Conservation (phyloP, 2,113 vertebrate genomes). For the Poeciliopsis turrubarensis region DNA sequence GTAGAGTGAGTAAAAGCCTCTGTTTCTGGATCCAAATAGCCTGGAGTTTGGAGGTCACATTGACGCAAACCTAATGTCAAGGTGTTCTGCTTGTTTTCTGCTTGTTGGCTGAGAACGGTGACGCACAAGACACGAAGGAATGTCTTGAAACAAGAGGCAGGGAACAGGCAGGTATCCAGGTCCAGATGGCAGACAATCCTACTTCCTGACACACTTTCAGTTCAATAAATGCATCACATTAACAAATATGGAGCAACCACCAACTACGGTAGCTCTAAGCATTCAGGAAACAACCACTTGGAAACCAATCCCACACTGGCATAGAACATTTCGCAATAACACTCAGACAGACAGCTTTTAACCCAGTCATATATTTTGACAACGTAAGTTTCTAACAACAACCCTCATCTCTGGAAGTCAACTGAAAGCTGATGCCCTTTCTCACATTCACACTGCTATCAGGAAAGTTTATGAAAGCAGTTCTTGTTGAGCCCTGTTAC, state of each 20-base stretch:
- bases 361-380: background rate
- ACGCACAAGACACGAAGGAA: conserved; percentile 6
- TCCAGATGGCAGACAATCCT: background rate
- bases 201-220: background rate
- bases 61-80: background rate
- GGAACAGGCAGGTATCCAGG: conserved; percentile 1
- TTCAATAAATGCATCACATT: background rate
- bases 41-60: conserved; percentile 1
- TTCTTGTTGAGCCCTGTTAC: conserved; percentile 73
- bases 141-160: background rate
- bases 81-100: background rate
- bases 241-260: background rate
- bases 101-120: conserved; percentile 7
- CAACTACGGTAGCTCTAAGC: background rate
- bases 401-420: conserved; percentile 19
- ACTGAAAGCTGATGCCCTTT: conserved; percentile 60
- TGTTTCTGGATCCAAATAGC: background rate
- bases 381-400: conserved; percentile 31
- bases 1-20: conserved; percentile 11
- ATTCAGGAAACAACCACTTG: conserved; percentile 6
- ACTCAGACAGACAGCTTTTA: background rate
- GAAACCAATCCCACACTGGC: conserved; percentile 15
- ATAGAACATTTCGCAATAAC: background rate
- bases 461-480: conserved; percentile 57
- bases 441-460: conserved; percentile 56